phyloP scores from a whole-genome alignment of 1,140 invertebrate genomes.

The Cotesia chilonis region DNA sequence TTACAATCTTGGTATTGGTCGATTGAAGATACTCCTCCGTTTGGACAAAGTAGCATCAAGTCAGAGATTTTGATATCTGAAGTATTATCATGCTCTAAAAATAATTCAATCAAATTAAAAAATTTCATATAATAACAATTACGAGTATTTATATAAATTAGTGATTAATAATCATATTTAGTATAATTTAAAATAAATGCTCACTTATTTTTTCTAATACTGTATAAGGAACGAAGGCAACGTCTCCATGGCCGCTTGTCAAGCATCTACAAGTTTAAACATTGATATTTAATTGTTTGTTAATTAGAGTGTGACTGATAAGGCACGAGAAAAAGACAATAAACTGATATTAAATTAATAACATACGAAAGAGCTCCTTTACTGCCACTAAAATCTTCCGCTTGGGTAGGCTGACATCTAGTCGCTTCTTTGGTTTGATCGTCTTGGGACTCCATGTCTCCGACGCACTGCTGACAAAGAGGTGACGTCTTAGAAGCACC shows the following conservation, averaged over 20 bases:
- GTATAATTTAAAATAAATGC: neutral
- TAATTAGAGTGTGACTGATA: no score
- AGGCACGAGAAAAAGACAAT: neutral
- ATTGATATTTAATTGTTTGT: neutral
- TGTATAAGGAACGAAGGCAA: constrained; percentile 68
- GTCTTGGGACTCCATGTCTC: constrained; percentile 55
- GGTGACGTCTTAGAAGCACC: constrained; percentile 56
- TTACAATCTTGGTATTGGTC: constrained; percentile 70
- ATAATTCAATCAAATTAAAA: no score
- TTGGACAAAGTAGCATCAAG: constrained; percentile 75
- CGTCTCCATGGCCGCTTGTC: constrained; percentile 70
- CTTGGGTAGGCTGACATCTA: constrained; percentile 58
- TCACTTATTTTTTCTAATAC: constrained; percentile 46
- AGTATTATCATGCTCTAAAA: neutral
- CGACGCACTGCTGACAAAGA: constrained; percentile 61
- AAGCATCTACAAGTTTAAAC: constrained; percentile 64
- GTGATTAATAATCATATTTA: no score
- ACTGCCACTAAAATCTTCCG: constrained; percentile 62
- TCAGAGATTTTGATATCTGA: constrained; percentile 54
- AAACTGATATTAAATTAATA: neutral
- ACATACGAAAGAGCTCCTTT: constrained; percentile 71
- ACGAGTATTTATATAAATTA: no score
- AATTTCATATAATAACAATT: no score
- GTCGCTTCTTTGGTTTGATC: constrained; percentile 47
- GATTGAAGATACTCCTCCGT: constrained; percentile 66